Evolutionary conservation across 2,888 invertebrate species (phyloP).

Genomic region (Megaustenia siamemsis): DNA sequence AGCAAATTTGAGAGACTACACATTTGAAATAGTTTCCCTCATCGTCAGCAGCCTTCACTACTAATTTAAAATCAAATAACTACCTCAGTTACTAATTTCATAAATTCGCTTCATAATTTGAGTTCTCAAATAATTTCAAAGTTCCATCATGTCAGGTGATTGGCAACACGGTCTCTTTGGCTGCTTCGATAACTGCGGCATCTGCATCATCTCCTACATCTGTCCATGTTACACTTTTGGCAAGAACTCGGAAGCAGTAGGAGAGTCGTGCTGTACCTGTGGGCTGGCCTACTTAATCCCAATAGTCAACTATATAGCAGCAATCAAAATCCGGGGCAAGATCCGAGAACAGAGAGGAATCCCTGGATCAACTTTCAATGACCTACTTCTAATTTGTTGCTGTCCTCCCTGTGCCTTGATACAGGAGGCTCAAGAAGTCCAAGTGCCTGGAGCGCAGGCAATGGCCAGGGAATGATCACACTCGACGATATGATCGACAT

Average conservation of each 20-base stretch:
- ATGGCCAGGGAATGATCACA: conserved; percentile 64
- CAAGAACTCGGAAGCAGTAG: conserved; percentile 73
- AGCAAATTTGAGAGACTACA: no score
- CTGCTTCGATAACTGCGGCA: conserved; percentile 73
- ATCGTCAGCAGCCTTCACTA: no score
- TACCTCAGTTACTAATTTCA: no score
- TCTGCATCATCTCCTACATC: conserved; percentile 73
- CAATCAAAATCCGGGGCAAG: conserved; percentile 68
- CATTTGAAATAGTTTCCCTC: no score
- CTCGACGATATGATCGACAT: no score
- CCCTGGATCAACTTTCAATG: conserved; percentile 66
- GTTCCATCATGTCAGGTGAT: conserved; percentile 64
- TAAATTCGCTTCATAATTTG: no score
- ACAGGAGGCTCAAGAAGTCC: conserved; percentile 73
- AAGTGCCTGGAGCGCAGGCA: conserved; percentile 62
- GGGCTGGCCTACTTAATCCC: conserved; percentile 70
- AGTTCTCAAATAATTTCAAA: no score
- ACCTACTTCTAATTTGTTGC: conserved; percentile 69
- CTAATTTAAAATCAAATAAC: no score
- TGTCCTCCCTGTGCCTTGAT: conserved; percentile 70
- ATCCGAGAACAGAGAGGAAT: conserved; percentile 73
- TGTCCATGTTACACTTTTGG: conserved; percentile 76
- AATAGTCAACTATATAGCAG: conserved; percentile 65
- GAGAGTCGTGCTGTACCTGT: conserved; percentile 71
- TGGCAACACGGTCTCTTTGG: conserved; percentile 73